Percentiles rank a stretch among this genome's conserved stretches.
phyloP scores from a whole-genome alignment of 2,888 invertebrate species.

The Julus scandinavius region DNA sequence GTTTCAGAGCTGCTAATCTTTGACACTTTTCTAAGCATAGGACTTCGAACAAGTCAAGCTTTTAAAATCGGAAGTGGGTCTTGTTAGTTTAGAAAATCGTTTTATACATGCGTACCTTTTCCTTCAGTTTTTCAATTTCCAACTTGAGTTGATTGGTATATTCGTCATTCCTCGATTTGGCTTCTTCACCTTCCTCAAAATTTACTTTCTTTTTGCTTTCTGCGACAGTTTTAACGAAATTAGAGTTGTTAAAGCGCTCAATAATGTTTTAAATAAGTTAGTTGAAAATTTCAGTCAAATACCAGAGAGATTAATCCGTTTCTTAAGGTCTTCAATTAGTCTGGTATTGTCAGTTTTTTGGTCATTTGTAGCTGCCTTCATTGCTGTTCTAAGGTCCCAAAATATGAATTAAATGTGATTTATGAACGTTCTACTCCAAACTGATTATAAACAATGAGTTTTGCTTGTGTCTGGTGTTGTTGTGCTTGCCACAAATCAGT shows the following conservation, averaged over 20 bases:
- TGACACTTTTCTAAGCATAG: background rate
- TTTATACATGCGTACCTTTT: background rate
- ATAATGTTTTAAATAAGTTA: background rate
- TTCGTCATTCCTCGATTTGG: slow-evolving; percentile 50
- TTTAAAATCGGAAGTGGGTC: background rate
- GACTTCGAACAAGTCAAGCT: background rate
- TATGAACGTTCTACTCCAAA: background rate
- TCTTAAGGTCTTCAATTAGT: slow-evolving; percentile 45
- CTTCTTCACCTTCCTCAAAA: slow-evolving; percentile 55
- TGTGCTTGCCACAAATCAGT: background rate
- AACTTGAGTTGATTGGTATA: slow-evolving; percentile 36
- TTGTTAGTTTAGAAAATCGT: background rate
- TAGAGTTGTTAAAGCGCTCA: slow-evolving; percentile 20
- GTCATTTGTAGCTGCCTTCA: slow-evolving; percentile 5
- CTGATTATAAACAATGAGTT: background rate
- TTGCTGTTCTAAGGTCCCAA: background rate
- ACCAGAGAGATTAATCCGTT: slow-evolving; percentile 50
- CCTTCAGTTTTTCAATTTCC: slow-evolving; percentile 50
- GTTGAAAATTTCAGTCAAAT: background rate
- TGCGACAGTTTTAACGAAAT: background rate
- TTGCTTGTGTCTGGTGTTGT: background rate
- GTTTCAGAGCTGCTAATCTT: background rate
- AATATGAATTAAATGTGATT: background rate
- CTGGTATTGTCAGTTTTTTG: background rate
- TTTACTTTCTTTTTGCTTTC: slow-evolving; percentile 53